Percentiles rank a stretch among this genome's conserved stretches.
Evolutionary conservation across 2,797 vertebrate genomes (phyloP).

Genomic region (Hybognathus amarus): DNA sequence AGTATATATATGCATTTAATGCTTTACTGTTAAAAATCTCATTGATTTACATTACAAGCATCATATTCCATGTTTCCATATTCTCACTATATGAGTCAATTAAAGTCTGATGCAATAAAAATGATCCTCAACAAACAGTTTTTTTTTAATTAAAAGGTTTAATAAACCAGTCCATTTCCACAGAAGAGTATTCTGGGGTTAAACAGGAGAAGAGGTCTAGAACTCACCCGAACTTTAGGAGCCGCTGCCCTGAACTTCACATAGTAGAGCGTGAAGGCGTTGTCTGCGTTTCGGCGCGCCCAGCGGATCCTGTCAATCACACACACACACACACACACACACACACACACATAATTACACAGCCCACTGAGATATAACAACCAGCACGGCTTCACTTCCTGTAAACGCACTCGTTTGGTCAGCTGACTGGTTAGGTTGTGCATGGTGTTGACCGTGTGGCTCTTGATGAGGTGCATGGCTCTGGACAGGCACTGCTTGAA

Average conservation of each 20-base stretch:
- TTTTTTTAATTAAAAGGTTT: too few relatives aligned
- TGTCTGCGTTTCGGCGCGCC: slow-evolving; percentile 88
- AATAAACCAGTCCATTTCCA: too few relatives aligned
- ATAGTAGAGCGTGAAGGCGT: slow-evolving; percentile 97
- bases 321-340: too few relatives aligned
- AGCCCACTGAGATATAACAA: background rate
- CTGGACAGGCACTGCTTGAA: slow-evolving; percentile 97
- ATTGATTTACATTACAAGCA: too few relatives aligned
- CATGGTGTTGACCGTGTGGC: slow-evolving; percentile 90
- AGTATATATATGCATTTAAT: too few relatives aligned
- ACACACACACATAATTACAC: too few relatives aligned
- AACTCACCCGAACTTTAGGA: slow-evolving; percentile 97
- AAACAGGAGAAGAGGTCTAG: background rate
- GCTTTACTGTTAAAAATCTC: too few relatives aligned
- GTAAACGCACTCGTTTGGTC: slow-evolving; percentile 86
- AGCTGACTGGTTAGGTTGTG: slow-evolving; percentile 94
- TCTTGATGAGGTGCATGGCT: slow-evolving; percentile 97
- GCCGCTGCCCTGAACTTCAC: slow-evolving; percentile 96
- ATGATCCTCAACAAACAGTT: too few relatives aligned
- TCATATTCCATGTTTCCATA: too few relatives aligned
- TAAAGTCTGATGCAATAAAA: too few relatives aligned
- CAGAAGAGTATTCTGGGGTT: too few relatives aligned
- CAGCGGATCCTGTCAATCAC: slow-evolving; percentile 84
- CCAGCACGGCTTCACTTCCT: background rate
- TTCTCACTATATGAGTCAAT: too few relatives aligned